Conservation (phyloP, 2,113 vertebrate genomes). For the Chloebia gouldiae region DNA sequence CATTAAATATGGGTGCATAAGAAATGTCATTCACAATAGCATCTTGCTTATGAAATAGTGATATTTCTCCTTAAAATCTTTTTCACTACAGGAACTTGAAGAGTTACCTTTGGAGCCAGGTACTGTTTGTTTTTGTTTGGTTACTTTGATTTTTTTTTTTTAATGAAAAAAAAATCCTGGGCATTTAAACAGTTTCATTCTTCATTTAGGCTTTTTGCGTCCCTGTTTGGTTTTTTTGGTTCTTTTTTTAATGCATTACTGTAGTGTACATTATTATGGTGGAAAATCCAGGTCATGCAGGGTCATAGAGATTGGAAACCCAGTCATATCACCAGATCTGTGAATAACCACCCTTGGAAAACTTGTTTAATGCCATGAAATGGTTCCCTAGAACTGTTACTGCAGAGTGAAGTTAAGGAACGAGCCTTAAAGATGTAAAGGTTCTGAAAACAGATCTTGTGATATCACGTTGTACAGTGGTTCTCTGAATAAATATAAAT, state of each 20-base stretch:
- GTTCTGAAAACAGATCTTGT: slow-evolving; percentile 75
- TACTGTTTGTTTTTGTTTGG: slow-evolving; percentile 73
- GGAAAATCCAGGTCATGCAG: slow-evolving; percentile 56
- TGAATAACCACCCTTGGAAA: slow-evolving; percentile 21
- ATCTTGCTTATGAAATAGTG: not conserved
- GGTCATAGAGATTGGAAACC: slow-evolving; percentile 80
- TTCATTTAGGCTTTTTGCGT: slow-evolving; percentile 2
- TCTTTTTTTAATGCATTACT: slow-evolving; percentile 13
- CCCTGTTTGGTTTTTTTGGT: not conserved
- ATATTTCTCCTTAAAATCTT: not conserved
- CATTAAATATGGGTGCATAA: not conserved
- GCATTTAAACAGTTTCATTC: slow-evolving; percentile 17
- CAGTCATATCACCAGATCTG: slow-evolving; percentile 76
- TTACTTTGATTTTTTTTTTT: not conserved
- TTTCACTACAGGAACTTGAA: slow-evolving; percentile 72
- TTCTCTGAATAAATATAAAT: not conserved
- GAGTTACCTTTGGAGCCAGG: slow-evolving; percentile 84
- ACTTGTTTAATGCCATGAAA: not conserved
- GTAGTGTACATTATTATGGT: slow-evolving; percentile 49
- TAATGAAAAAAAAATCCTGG: not conserved
- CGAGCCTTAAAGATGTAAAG: slow-evolving; percentile 14
- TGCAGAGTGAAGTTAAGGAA: not conserved
- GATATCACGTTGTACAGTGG: slow-evolving; percentile 53
- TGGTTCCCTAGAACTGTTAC: not conserved
- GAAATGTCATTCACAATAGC: not conserved